Conservation (phyloP, 2,113 vertebrate genomes). For the Gavialis gangeticus region DNA sequence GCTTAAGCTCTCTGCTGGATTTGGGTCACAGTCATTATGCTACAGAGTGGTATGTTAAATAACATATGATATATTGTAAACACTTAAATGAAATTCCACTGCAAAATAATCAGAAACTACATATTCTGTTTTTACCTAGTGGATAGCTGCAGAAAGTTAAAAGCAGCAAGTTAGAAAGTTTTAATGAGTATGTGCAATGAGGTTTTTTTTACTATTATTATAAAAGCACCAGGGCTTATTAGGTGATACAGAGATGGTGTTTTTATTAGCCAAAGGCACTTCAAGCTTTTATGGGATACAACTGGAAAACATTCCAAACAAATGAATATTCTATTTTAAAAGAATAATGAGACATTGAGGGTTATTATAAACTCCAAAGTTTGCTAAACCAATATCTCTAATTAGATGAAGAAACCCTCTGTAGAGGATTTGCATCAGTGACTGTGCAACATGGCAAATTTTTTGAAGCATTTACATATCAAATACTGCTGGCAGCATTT, state of each 20-base stretch:
- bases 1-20: neutral
- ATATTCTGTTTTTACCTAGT: neutral
- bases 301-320: slow-evolving; percentile 67
- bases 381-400: slow-evolving; percentile 68
- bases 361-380: slow-evolving; percentile 50
- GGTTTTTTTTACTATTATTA: slow-evolving; percentile 23
- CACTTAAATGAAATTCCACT: neutral
- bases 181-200: slow-evolving; percentile 13
- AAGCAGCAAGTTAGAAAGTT: neutral
- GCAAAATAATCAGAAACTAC: neutral
- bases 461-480: slow-evolving; percentile 54
- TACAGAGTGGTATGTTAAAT: neutral
- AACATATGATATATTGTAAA: neutral
- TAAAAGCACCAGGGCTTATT: slow-evolving; percentile 44
- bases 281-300: slow-evolving; percentile 44
- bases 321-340: slow-evolving; percentile 69
- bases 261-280: slow-evolving; percentile 53
- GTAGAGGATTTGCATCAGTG: slow-evolving; percentile 17
- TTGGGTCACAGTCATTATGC: neutral
- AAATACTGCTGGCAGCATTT: slow-evolving; percentile 21
- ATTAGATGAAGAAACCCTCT: slow-evolving; percentile 50
- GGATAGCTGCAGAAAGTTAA: slow-evolving; percentile 10
- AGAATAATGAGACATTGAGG: slow-evolving; percentile 62
- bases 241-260: slow-evolving; percentile 5
- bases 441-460: slow-evolving; percentile 21